Conservation (phyloP, 2,888 invertebrate species). For the Thereva nobilitata region DNA sequence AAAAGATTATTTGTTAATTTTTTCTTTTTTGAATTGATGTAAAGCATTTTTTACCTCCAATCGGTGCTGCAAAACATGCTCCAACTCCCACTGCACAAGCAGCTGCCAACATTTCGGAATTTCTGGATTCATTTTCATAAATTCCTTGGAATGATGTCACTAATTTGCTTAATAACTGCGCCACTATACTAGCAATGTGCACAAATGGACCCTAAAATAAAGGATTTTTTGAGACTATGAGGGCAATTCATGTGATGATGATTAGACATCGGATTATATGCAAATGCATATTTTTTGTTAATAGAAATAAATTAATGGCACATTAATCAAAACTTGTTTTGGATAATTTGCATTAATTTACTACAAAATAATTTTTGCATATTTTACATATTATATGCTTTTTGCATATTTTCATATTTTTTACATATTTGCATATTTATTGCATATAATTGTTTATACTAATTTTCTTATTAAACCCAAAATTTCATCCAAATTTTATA, state of each 20-base stretch:
- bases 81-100: slow-evolving; percentile 97
- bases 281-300: no score
- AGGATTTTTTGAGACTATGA: background rate
- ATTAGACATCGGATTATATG: no score
- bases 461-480: no score
- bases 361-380: no score
- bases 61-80: slow-evolving; percentile 93
- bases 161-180: slow-evolving; percentile 87
- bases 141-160: slow-evolving; percentile 94
- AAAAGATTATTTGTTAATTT: background rate
- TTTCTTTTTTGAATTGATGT: background rate
- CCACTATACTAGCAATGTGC: slow-evolving; percentile 96
- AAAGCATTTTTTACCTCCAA: slow-evolving; percentile 73
- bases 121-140: slow-evolving; percentile 94
- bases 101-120: slow-evolving; percentile 95
- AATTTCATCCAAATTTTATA: no score
- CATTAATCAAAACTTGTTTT: no score
- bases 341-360: no score
- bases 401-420: no score
- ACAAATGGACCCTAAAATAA: slow-evolving; percentile 87
- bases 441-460: no score
- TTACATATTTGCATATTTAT: no score
- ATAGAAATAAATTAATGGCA: no score
- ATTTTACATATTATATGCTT: no score
- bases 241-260: slow-evolving; percentile 37